These are phyloP conservation scores for Amazona vittata DNA, from an alignment of 2,113 vertebrate species.

Conservation along the genomic window DNA sequence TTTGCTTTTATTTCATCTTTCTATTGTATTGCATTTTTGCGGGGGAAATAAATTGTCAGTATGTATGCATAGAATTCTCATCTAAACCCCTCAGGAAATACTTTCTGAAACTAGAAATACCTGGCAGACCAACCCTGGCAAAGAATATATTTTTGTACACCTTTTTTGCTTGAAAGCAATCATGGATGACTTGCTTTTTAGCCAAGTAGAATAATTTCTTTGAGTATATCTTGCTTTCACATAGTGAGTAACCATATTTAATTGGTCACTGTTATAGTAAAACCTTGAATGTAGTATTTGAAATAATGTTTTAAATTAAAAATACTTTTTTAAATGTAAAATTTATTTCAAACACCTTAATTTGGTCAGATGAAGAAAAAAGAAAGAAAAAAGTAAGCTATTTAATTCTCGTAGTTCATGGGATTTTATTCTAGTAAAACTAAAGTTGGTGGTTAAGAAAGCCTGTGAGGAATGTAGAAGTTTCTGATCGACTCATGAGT, in stretches of 20 bases:
- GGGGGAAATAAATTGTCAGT: conserved; percentile 27
- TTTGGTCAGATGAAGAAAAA: background rate
- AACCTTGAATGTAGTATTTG: background rate
- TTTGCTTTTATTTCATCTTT: conserved; percentile 40
- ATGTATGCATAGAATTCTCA: background rate
- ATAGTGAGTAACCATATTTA: conserved; percentile 21
- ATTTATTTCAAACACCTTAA: conserved; percentile 22
- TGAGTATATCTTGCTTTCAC: background rate
- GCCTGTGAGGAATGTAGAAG: background rate
- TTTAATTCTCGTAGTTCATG: background rate
- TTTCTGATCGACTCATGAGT: background rate
- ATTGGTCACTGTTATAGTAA: conserved; percentile 3
- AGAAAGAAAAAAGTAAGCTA: background rate
- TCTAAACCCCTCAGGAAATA: background rate
- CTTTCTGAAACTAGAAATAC: conserved; percentile 13
- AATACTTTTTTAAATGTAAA: conserved; percentile 30
- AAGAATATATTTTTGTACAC: background rate
- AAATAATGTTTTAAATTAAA: conserved; percentile 28
- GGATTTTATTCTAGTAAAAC: conserved; percentile 16
- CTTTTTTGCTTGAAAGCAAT: background rate
- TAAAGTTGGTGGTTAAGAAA: background rate
- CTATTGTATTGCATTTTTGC: background rate
- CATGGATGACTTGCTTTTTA: background rate
- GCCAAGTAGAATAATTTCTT: background rate
- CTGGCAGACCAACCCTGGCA: background rate